phyloP scores from a whole-genome alignment of 2,113 vertebrate genomes.

The Bettongia penicillata region DNA sequence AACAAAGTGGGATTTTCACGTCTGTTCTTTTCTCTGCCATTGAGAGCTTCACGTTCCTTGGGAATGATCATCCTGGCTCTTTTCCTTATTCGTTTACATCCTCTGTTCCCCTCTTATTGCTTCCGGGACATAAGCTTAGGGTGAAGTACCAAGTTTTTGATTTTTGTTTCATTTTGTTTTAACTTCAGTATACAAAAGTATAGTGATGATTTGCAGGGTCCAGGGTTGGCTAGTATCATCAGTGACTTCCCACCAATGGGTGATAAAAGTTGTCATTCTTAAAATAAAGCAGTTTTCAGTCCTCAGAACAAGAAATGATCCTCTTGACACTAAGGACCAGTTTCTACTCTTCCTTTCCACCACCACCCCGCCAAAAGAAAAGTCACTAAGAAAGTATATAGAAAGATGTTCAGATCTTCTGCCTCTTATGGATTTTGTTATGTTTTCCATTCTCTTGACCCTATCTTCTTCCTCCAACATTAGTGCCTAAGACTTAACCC shows the following conservation, averaged over 20 bases:
- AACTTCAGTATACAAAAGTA: not conserved
- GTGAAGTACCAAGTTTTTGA: not conserved
- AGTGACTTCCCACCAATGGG: not conserved
- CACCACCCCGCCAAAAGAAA: not conserved
- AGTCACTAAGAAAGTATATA: not conserved
- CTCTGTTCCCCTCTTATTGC: not conserved
- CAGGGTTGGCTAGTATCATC: not conserved
- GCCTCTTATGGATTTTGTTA: not conserved
- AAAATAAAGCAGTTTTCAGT: not conserved
- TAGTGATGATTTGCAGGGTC: not conserved
- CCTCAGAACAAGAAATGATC: conserved; percentile 1
- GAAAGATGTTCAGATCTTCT: not conserved
- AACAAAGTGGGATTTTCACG: rapidly evolving
- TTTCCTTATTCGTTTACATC: not conserved
- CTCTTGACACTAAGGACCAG: not conserved
- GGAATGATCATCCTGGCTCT: not conserved
- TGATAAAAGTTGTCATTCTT: not conserved
- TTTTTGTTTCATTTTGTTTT: not conserved
- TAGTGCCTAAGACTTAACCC: not conserved
- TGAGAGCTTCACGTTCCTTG: not conserved
- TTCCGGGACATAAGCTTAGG: not conserved
- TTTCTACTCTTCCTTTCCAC: not conserved
- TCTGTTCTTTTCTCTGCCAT: not conserved
- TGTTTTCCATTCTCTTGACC: not conserved
- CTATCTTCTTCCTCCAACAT: not conserved